phyloP scores from a whole-genome alignment of 1,140 invertebrate genomes.

The Octopus bimaculoides region DNA sequence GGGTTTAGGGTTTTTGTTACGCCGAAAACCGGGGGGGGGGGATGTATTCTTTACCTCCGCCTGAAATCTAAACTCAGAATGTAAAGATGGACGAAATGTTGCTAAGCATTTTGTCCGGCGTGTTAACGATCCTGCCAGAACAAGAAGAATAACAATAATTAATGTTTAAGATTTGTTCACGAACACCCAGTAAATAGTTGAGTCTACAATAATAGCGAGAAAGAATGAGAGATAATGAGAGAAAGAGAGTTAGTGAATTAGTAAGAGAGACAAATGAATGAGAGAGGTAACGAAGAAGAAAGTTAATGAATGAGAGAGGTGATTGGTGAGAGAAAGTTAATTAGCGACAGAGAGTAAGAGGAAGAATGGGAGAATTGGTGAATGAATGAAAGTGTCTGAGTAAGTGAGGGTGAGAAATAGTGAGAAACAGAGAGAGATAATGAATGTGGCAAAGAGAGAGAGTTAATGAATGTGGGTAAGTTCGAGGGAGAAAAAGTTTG shows the following conservation, averaged over 20 bases:
- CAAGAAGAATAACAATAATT: no score
- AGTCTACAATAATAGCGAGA: background rate
- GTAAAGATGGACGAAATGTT: no score
- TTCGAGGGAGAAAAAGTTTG: background rate
- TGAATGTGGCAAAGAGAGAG: background rate
- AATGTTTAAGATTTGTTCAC: no score
- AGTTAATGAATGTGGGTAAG: background rate
- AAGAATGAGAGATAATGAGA: background rate
- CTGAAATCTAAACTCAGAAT: no score
- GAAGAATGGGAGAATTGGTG: background rate
- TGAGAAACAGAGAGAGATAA: background rate
- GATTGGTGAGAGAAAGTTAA: conserved; percentile 9
- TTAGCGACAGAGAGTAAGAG: background rate
- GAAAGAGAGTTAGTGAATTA: background rate
- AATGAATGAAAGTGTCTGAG: background rate
- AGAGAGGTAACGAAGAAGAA: background rate
- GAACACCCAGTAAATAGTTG: no score
- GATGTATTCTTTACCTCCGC: no score
- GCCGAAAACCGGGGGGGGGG: no score
- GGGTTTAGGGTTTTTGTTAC: no score
- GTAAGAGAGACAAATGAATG: background rate
- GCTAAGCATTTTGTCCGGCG: no score
- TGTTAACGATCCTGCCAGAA: no score
- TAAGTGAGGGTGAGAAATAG: background rate
- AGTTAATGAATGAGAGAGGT: background rate